A percentile compares a stretch with the other conserved stretches of the same genome.
These are phyloP conservation scores for Boleophthalmus pectinirostris DNA, from an alignment of 2,113 vertebrate genomes.

Conservation along the genomic window DNA sequence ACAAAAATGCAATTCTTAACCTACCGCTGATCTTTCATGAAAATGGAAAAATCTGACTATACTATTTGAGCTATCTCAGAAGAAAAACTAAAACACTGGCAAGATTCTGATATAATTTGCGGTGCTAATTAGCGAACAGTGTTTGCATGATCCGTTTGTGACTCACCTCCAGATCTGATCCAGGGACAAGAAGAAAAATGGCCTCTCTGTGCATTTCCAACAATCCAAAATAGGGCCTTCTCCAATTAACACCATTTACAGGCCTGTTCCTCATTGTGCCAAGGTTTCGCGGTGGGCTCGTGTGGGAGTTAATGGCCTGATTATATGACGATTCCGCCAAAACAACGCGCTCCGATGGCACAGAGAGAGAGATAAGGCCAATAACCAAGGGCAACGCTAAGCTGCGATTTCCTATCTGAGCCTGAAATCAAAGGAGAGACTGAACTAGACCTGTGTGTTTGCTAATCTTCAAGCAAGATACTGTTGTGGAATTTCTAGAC, in stretches of 20 bases:
- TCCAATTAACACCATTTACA: constrained; percentile 11
- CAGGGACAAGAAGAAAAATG: background rate
- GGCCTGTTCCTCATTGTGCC: background rate
- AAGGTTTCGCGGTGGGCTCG: constrained; percentile 1
- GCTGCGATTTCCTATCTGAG: background rate
- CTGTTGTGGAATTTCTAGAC: no score
- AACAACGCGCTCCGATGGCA: background rate
- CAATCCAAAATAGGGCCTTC: background rate
- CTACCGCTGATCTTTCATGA: background rate
- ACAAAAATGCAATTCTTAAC: no score
- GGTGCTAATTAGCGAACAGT: background rate
- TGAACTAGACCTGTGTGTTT: background rate
- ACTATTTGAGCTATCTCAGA: background rate
- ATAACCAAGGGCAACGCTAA: background rate
- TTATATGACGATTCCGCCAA: constrained; percentile 7
- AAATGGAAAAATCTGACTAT: background rate
- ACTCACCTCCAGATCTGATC: constrained; percentile 4
- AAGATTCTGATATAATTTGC: background rate
- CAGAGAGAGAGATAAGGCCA: background rate
- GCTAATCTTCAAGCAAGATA: background rate
- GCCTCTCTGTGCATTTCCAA: background rate
- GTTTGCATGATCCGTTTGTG: no score
- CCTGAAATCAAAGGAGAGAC: background rate
- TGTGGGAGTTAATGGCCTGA: constrained; percentile 9
- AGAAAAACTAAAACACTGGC: background rate